These are phyloP conservation scores for Geotrupes spiniger DNA, from an alignment of 2,888 invertebrate genomes.

Conservation along the genomic window DNA sequence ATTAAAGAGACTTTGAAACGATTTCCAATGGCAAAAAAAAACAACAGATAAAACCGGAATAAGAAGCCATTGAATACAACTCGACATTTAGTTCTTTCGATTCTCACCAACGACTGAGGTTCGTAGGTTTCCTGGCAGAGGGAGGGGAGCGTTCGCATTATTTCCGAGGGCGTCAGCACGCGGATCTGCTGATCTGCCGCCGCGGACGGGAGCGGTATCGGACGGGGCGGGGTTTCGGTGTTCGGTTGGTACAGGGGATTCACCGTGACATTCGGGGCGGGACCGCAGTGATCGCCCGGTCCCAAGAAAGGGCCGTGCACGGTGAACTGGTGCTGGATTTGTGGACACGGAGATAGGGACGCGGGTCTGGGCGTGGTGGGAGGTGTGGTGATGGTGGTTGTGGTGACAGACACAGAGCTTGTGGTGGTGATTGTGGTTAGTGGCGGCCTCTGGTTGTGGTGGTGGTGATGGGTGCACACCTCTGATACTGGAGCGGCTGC, in stretches of 20 bases:
- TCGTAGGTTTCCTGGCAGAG: slow-evolving; percentile 72
- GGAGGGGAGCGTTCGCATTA: slow-evolving; percentile 87
- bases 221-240: slow-evolving; percentile 18
- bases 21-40: slow-evolving; percentile 6
- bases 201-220: slow-evolving; percentile 22
- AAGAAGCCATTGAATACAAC: slow-evolving; percentile 5
- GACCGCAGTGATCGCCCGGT: slow-evolving; percentile 56
- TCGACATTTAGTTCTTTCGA: slow-evolving; percentile 15
- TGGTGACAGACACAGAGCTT: slow-evolving; percentile 30
- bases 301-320: slow-evolving; percentile 50
- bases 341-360: slow-evolving; percentile 38
- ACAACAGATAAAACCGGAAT: slow-evolving; percentile 20
- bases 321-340: slow-evolving; percentile 50
- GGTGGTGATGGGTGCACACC: slow-evolving; percentile 49
- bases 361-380: slow-evolving; percentile 23
- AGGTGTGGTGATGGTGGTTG: slow-evolving; percentile 25
- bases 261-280: slow-evolving; percentile 68
- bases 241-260: slow-evolving; percentile 55
- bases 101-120: slow-evolving; percentile 54
- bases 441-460: slow-evolving; percentile 42
- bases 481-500: slow-evolving; percentile 43
- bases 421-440: slow-evolving; percentile 41
- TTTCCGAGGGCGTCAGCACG: slow-evolving; percentile 85
- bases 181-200: slow-evolving; percentile 78
- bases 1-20: slow-evolving; percentile 14